Evolutionary conservation across 2,888 invertebrate species (phyloP).

Genomic region (Molorchus minor): DNA sequence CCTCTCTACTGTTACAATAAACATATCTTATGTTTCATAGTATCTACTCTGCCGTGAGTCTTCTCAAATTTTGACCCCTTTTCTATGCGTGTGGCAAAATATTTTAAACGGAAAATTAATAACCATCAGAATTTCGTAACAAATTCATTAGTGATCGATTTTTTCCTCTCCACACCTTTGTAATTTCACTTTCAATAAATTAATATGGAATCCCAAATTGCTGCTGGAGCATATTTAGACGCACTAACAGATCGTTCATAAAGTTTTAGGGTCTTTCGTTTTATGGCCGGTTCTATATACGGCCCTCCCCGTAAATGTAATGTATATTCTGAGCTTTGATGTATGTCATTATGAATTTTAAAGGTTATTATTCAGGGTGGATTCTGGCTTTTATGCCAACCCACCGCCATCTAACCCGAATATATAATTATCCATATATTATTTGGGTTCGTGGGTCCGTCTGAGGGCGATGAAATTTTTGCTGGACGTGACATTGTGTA

Average conservation of each 20-base stretch:
- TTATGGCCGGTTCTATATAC: background rate
- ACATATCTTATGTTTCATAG: too few species aligned
- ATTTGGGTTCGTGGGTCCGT: too few species aligned
- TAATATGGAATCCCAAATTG: background rate
- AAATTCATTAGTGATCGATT: too few species aligned
- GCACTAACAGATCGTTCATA: background rate
- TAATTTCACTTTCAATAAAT: background rate
- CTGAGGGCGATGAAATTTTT: too few species aligned
- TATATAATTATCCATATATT: conserved; percentile 12
- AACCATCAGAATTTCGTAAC: too few species aligned
- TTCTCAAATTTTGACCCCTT: too few species aligned
- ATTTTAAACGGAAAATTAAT: too few species aligned
- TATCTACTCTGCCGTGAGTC: too few species aligned
- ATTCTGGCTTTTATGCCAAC: conserved; percentile 3
- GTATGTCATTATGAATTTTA: conserved; percentile 18
- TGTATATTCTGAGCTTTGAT: conserved; percentile 16
- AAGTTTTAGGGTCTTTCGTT: background rate
- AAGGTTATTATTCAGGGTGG: conserved; percentile 13
- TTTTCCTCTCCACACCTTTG: too few species aligned
- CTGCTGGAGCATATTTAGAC: background rate
- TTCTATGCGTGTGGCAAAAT: too few species aligned
- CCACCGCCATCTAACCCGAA: conserved; percentile 5
- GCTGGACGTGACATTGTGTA: too few species aligned
- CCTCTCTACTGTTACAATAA: too few species aligned
- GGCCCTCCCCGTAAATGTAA: conserved; percentile 6